These are phyloP conservation scores for Anguilla pacifica DNA, from an alignment of 2,797 vertebrate genomes.

Conservation along the genomic window DNA sequence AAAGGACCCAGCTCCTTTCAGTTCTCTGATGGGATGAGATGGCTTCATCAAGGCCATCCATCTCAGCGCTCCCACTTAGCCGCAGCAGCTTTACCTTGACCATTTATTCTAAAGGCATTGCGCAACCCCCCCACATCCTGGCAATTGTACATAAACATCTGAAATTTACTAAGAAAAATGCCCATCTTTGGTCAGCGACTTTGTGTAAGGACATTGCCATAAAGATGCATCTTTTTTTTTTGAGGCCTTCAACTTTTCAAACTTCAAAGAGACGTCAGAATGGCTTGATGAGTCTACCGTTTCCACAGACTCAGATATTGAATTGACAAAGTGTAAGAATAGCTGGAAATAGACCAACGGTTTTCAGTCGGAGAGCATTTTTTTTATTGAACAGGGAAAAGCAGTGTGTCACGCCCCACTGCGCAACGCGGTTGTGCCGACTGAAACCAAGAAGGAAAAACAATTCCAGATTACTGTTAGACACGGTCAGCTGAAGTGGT, in stretches of 20 bases:
- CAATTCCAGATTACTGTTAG: slow-evolving; percentile 4
- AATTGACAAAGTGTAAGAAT: slow-evolving; percentile 41
- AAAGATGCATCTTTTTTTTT: slow-evolving; percentile 35
- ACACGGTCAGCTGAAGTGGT: slow-evolving; percentile 17
- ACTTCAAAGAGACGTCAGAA: slow-evolving; percentile 20
- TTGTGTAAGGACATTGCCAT: slow-evolving; percentile 35
- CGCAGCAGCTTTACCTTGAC: slow-evolving; percentile 20
- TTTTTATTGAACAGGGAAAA: neutral
- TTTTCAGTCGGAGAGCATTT: slow-evolving; percentile 15
- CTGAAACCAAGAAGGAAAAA: slow-evolving; percentile 23
- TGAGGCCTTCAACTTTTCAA: slow-evolving; percentile 19
- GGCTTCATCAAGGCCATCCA: slow-evolving; percentile 50
- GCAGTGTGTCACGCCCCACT: slow-evolving; percentile 22
- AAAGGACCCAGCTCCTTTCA: neutral
- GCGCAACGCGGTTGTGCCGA: slow-evolving; percentile 28
- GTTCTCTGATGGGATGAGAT: slow-evolving; percentile 46
- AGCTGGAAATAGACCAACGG: slow-evolving; percentile 25
- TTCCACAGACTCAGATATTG: slow-evolving; percentile 24
- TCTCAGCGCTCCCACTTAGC: slow-evolving; percentile 34
- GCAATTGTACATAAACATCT: slow-evolving; percentile 33
- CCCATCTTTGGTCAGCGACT: slow-evolving; percentile 24
- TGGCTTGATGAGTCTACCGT: neutral
- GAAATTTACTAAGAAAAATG: slow-evolving; percentile 44
- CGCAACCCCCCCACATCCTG: slow-evolving; percentile 21
- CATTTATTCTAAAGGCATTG: slow-evolving; percentile 34